Percentiles rank a stretch among this genome's conserved stretches.
Conservation (phyloP, 2,888 invertebrate genomes). For the Tenthredo mesomela region DNA sequence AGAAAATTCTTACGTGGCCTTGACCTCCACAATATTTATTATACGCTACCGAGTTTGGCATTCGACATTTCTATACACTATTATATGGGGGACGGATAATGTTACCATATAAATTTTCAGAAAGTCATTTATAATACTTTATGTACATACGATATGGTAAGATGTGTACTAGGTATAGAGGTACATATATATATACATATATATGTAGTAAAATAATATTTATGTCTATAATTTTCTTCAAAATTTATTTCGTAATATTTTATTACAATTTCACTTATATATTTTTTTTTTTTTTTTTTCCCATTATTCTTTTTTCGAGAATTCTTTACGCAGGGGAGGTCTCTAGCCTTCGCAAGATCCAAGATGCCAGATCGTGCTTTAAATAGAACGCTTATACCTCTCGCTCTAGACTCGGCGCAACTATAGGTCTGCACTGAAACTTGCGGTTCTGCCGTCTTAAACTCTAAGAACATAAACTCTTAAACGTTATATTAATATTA, state of each 20-base stretch:
- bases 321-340: neutral
- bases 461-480: neutral
- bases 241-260: neutral
- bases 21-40: neutral
- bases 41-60: neutral
- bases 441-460: neutral
- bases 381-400: slow-evolving; percentile 41
- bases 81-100: neutral
- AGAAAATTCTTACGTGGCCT: neutral
- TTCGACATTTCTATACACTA: neutral
- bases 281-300: neutral
- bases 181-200: too few relatives aligned
- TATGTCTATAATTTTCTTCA: neutral
- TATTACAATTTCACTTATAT: neutral
- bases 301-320: neutral
- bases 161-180: neutral
- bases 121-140: neutral
- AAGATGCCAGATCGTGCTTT: slow-evolving; percentile 35
- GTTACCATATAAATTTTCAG: neutral
- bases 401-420: neutral
- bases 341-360: neutral
- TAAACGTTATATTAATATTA: neutral
- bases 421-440: neutral
- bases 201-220: neutral
- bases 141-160: neutral